These are phyloP conservation scores for Epizoanthus rinbou DNA, from an alignment of 92 coral and sea anemone species.

Conservation along the genomic window DNA sequence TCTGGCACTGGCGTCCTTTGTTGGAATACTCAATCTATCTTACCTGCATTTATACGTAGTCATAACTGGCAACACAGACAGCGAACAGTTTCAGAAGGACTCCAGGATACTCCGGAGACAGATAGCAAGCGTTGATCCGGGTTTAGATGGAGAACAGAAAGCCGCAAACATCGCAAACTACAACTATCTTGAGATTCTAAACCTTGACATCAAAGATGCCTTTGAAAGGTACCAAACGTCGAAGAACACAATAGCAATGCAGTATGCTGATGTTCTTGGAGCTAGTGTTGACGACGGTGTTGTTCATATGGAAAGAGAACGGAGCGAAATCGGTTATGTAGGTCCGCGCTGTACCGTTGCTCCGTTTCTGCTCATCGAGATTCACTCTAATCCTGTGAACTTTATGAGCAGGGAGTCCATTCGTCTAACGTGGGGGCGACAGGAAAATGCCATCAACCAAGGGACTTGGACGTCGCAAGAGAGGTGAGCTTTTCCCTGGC, in stretches of 20 bases:
- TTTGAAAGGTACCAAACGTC: conserved; percentile 76
- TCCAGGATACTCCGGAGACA: conserved; percentile 69
- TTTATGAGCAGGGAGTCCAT: conserved; percentile 81
- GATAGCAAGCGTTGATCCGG: conserved; percentile 75
- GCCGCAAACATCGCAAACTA: conserved; percentile 38
- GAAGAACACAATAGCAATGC: conserved; percentile 57
- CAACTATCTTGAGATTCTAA: conserved; percentile 75
- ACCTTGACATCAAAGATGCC: conserved; percentile 77
- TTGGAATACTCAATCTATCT: conserved; percentile 65
- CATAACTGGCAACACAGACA: conserved; percentile 28
- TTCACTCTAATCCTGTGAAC: conserved; percentile 75
- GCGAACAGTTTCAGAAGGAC: conserved; percentile 38
- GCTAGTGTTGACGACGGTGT: conserved; percentile 22
- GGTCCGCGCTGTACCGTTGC: conserved; percentile 47
- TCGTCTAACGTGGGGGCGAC: conserved; percentile 86
- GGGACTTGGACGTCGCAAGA: conserved; percentile 79
- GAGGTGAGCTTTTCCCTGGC: conserved; percentile 46
- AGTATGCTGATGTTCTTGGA: conserved; percentile 38
- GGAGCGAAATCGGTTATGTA: background rate
- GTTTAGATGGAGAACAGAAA: conserved; percentile 50
- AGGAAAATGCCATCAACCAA: conserved; percentile 82
- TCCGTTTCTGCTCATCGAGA: conserved; percentile 75
- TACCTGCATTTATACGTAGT: conserved; percentile 54
- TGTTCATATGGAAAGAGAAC: conserved; percentile 35
- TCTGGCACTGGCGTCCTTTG: conserved; percentile 52